Evolutionary conservation across 1,140 invertebrate species (phyloP).

Genomic region (Macrobrachium nipponense): DNA sequence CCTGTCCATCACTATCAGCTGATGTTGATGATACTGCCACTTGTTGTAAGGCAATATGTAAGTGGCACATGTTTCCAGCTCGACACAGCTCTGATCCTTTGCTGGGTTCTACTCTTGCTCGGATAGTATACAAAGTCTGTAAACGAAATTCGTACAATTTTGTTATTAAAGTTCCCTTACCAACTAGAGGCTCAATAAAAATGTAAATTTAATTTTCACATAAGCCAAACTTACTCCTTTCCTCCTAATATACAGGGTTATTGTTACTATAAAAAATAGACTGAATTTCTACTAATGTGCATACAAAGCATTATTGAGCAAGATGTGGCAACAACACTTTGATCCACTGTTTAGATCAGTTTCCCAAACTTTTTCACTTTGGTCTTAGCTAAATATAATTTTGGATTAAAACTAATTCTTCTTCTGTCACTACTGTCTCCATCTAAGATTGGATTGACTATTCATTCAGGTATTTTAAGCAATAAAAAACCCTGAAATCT

Average conservation of each 20-base stretch:
- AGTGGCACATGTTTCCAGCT: conserved; percentile 86
- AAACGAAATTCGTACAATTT: background rate
- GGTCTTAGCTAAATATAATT: conserved; percentile 22
- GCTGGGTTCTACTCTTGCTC: conserved; percentile 82
- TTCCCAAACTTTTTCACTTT: too few relatives aligned
- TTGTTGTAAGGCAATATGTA: conserved; percentile 79
- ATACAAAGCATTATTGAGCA: too few relatives aligned
- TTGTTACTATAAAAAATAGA: too few relatives aligned
- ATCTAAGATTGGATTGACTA: conserved; percentile 49
- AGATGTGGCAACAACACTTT: too few relatives aligned
- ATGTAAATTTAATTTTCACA: background rate
- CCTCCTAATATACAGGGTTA: too few relatives aligned
- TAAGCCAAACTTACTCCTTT: background rate
- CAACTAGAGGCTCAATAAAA: background rate
- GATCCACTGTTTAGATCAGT: too few relatives aligned
- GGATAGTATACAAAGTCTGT: conserved; percentile 85
- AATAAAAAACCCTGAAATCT: conserved; percentile 61
- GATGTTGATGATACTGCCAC: conserved; percentile 12
- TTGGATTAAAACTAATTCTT: background rate
- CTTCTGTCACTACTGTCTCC: conserved; percentile 2
- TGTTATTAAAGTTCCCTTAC: background rate
- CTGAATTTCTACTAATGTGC: too few relatives aligned
- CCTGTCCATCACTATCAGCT: background rate
- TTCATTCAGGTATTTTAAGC: conserved; percentile 57
- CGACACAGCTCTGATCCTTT: conserved; percentile 89